Percentiles rank a stretch among this genome's conserved stretches.
phyloP scores from a whole-genome alignment of 2,113 vertebrate genomes.

The Rissa tridactyla region DNA sequence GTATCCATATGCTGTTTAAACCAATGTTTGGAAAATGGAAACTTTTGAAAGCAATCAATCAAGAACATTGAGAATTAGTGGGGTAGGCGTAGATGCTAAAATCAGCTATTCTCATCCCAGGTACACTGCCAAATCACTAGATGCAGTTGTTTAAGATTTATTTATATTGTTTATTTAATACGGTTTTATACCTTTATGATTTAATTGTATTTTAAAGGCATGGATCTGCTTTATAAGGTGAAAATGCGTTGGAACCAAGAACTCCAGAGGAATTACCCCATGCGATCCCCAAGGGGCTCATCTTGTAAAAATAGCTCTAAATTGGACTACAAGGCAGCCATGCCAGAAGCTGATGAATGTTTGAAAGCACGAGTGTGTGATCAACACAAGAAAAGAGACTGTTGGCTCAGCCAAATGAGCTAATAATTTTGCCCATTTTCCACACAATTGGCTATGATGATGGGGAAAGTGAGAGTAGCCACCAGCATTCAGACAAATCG shows the following conservation, averaged over 20 bases:
- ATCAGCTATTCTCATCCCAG: not conserved
- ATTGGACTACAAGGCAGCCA: not conserved
- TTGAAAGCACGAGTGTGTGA: not conserved
- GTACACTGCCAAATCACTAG: not conserved
- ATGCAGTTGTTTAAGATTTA: not conserved
- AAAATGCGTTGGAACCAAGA: not conserved
- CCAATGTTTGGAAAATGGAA: not conserved
- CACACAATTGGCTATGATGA: not conserved
- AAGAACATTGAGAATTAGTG: not conserved
- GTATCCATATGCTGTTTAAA: not conserved
- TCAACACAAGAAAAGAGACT: not conserved
- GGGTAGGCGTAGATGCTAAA: not conserved
- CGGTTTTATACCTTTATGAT: not conserved
- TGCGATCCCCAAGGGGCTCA: not conserved
- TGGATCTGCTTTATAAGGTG: not conserved
- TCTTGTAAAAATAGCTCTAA: not conserved
- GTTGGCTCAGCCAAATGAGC: not conserved
- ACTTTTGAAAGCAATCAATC: not conserved
- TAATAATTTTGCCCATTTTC: not conserved
- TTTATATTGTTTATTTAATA: not conserved
- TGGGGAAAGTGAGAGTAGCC: not conserved
- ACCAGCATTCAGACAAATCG: rapidly evolving
- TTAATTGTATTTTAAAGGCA: not conserved
- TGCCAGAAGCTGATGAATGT: not conserved
- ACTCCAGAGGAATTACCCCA: not conserved